phyloP scores from a whole-genome alignment of 2,888 invertebrate genomes.

The Spisula subtruncata region DNA sequence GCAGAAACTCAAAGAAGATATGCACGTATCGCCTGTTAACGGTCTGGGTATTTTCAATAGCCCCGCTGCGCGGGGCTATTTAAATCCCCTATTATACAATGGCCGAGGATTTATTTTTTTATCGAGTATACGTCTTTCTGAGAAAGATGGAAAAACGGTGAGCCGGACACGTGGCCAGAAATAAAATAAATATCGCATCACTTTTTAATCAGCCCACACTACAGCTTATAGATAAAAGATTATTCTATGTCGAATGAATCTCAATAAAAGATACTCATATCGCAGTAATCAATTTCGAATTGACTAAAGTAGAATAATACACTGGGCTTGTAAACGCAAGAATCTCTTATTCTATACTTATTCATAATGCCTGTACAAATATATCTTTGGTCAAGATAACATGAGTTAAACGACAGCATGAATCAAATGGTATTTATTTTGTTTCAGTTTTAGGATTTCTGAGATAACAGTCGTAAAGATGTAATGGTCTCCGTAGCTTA shows the following conservation, averaged over 20 bases:
- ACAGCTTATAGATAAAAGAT: neutral
- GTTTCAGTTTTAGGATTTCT: neutral
- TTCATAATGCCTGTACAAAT: constrained; percentile 30
- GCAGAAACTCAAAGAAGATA: too few species aligned
- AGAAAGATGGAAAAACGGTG: neutral
- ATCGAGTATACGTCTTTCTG: too few species aligned
- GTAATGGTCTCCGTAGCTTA: too few species aligned
- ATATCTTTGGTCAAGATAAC: neutral
- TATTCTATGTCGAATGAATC: constrained; percentile 12
- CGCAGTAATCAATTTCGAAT: constrained; percentile 39
- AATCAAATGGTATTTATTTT: constrained; percentile 1
- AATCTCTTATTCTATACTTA: constrained; percentile 35
- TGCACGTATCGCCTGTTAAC: too few species aligned
- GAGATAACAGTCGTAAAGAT: too few species aligned
- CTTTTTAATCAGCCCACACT: constrained; percentile 23
- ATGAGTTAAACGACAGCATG: neutral
- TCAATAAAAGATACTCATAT: constrained; percentile 35
- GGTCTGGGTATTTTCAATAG: too few species aligned
- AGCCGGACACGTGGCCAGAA: too few species aligned
- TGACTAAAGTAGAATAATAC: constrained; percentile 30
- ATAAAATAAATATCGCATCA: neutral
- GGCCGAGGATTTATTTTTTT: too few species aligned
- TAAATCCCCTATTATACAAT: too few species aligned
- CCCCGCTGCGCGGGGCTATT: too few species aligned
- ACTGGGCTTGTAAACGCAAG: constrained; percentile 39